Percentiles rank a stretch among this genome's conserved stretches.
Conservation (phyloP, 2,888 invertebrate species). For the Cantharis rufa region DNA sequence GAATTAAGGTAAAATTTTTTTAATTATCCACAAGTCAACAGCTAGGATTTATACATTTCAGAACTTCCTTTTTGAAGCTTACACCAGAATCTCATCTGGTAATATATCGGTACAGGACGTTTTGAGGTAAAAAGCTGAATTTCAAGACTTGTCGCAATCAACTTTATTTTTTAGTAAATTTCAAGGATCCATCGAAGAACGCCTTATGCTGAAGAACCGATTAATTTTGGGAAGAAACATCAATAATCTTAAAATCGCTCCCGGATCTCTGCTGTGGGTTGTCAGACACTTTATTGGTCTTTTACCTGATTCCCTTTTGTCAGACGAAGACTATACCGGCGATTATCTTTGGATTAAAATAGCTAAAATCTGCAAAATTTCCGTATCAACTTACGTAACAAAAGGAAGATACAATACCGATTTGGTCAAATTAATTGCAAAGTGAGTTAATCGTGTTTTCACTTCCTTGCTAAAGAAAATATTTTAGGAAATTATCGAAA, state of each 20-base stretch:
- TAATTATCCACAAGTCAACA: no score
- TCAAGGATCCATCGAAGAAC: conserved; percentile 13
- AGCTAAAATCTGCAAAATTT: conserved; percentile 4
- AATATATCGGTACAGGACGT: neutral
- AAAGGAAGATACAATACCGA: neutral
- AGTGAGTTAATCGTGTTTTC: neutral
- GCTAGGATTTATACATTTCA: neutral
- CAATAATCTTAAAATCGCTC: conserved; percentile 11
- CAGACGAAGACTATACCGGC: conserved; percentile 24
- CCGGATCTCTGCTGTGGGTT: conserved; percentile 30
- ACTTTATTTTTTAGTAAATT: neutral
- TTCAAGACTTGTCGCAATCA: neutral
- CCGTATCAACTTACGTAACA: neutral
- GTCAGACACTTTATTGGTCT: conserved; percentile 36
- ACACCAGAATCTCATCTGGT: neutral
- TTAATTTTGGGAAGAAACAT: conserved; percentile 22
- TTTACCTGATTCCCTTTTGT: conserved; percentile 34
- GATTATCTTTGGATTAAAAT: conserved; percentile 26
- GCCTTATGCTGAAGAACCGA: conserved; percentile 24
- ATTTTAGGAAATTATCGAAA: conserved; percentile 26
- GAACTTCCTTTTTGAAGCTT: neutral
- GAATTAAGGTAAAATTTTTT: conserved; percentile 24
- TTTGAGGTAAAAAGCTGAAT: conserved; percentile 11
- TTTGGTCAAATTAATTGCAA: neutral
- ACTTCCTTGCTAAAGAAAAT: neutral